A percentile compares a stretch with the other conserved stretches of the same genome.
These are phyloP conservation scores for Patella ulyssiponensis DNA, from an alignment of 2,888 invertebrate species.

Conservation along the genomic window DNA sequence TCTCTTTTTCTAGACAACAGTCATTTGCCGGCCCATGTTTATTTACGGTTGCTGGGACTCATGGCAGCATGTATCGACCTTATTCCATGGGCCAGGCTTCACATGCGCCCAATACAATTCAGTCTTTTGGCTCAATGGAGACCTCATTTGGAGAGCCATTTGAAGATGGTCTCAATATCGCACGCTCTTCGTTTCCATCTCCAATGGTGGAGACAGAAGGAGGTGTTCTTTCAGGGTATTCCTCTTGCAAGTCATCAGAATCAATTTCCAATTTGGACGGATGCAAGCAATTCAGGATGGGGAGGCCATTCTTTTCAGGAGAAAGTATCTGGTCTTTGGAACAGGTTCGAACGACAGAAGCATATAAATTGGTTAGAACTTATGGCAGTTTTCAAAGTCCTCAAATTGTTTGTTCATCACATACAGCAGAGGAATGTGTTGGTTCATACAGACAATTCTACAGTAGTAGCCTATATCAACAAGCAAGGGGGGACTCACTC, in stretches of 20 bases:
- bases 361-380: slow-evolving; percentile 8
- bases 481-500: neutral
- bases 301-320: neutral
- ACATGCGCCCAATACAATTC: slow-evolving; percentile 6
- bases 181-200: neutral
- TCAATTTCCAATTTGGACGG: neutral
- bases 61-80: slow-evolving; percentile 3
- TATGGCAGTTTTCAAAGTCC: neutral
- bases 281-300: neutral
- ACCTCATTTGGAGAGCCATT: neutral
- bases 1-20: neutral
- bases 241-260: neutral
- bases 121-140: neutral
- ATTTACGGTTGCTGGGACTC: no score
- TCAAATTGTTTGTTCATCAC: neutral
- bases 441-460: slow-evolving; percentile 1
- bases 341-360: neutral
- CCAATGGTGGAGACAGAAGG: neutral
- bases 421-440: neutral
- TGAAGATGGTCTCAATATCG: neutral
- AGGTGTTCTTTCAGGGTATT: neutral
- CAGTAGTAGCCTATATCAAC: slow-evolving; percentile 9
- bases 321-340: neutral
- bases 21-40: neutral
- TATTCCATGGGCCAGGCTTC: neutral